phyloP scores from a whole-genome alignment of 2,888 invertebrate genomes.

The Acrobasis consociella region DNA sequence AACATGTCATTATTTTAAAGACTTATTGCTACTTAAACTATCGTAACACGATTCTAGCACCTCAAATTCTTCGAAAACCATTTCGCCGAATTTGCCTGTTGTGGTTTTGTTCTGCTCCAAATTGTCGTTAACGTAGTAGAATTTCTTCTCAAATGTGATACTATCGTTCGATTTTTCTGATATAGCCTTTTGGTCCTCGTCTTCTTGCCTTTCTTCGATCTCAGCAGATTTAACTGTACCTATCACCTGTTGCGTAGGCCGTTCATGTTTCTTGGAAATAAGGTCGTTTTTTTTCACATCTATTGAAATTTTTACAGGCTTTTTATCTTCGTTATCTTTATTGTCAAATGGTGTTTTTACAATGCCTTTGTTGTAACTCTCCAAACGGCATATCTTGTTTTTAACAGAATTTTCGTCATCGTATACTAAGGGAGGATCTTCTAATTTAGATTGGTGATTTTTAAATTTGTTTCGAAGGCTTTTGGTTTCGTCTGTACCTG shows the following conservation, averaged over 20 bases:
- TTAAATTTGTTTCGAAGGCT: conserved; percentile 70
- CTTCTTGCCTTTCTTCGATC: conserved; percentile 44
- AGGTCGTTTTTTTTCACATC: conserved; percentile 38
- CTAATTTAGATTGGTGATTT: conserved; percentile 59
- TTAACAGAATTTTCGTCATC: conserved; percentile 78
- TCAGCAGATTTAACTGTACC: conserved; percentile 35
- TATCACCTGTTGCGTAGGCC: conserved; percentile 34
- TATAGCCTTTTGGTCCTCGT: conserved; percentile 38
- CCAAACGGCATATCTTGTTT: conserved; percentile 76
- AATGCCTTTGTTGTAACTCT: conserved; percentile 77
- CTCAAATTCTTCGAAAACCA: conserved; percentile 93
- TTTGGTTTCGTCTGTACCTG: conserved; percentile 85
- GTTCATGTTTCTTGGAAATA: conserved; percentile 39
- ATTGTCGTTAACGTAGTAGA: conserved; percentile 84
- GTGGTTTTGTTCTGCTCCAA: conserved; percentile 79
- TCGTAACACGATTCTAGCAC: conserved; percentile 85
- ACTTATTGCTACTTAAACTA: conserved; percentile 83
- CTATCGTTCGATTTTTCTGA: conserved; percentile 54
- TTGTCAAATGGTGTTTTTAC: conserved; percentile 72
- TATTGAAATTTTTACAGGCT: conserved; percentile 42
- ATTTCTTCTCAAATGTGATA: conserved; percentile 80
- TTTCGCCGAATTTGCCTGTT: conserved; percentile 88
- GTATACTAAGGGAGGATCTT: conserved; percentile 70
- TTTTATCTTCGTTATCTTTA: conserved; percentile 58
- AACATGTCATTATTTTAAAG: conserved; percentile 61